Evolutionary conservation across 2,797 vertebrate species (phyloP).

Genomic region (Acomys russatus): DNA sequence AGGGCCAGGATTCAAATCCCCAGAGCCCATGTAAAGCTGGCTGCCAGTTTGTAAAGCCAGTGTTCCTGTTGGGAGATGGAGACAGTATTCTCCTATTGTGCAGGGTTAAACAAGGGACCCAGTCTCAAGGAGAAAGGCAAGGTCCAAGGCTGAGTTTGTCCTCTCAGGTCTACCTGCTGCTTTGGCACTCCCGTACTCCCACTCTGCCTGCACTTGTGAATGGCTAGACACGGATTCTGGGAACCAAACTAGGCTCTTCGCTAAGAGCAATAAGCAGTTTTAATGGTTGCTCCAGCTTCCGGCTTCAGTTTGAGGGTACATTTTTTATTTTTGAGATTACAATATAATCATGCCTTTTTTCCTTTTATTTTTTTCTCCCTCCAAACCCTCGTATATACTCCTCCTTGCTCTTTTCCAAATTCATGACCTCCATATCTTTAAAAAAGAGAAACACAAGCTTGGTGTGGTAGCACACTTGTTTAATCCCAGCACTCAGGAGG

Average conservation of each 20-base stretch:
- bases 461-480: too few species aligned
- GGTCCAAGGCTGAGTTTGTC: background rate
- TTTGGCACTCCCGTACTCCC: background rate
- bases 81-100: background rate
- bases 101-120: background rate
- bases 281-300: background rate
- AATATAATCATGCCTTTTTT: background rate
- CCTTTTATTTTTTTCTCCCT: background rate
- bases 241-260: background rate
- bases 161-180: background rate
- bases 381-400: background rate
- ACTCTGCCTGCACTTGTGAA: background rate
- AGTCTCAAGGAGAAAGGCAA: background rate
- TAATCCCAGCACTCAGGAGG: background rate
- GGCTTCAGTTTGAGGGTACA: background rate
- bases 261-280: background rate
- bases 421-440: constrained; percentile 1
- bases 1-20: background rate
- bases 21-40: background rate
- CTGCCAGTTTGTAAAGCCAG: background rate
- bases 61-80: background rate
- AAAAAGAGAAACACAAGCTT: background rate
- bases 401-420: background rate
- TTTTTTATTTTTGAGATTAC: background rate
- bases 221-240: background rate